Conservation (phyloP, 2,888 invertebrate species). For the Ennomos quercinarius region DNA sequence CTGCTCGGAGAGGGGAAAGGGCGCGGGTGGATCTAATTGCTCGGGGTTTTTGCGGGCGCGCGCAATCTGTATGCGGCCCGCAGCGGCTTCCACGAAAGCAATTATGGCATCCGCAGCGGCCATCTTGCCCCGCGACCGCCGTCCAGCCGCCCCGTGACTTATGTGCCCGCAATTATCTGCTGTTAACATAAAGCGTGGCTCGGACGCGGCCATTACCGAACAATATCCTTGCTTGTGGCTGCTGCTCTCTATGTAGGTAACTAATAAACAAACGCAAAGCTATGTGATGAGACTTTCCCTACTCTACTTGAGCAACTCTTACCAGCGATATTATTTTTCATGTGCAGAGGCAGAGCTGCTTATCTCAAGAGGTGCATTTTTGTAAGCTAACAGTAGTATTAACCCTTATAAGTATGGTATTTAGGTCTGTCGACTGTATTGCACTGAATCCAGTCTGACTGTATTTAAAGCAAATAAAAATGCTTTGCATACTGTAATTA, state of each 20-base stretch:
- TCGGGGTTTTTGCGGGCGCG: conserved; percentile 64
- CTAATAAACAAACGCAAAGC: too few relatives aligned
- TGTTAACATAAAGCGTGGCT: conserved; percentile 70
- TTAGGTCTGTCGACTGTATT: background rate
- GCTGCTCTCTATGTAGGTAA: too few relatives aligned
- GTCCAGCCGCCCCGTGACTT: conserved; percentile 47
- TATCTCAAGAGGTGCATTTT: background rate
- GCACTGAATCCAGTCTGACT: background rate
- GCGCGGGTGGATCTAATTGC: conserved; percentile 60
- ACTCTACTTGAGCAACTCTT: too few relatives aligned
- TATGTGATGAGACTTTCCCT: too few relatives aligned
- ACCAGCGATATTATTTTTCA: too few relatives aligned
- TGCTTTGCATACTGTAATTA: conserved; percentile 19
- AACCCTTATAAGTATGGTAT: conserved; percentile 5
- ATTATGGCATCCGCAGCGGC: conserved; percentile 80
- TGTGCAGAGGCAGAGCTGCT: too few relatives aligned
- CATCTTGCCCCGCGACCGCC: conserved; percentile 61
- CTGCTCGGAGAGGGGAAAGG: conserved; percentile 26
- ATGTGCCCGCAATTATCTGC: conserved; percentile 63
- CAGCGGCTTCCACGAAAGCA: conserved; percentile 76
- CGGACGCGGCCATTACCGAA: conserved; percentile 9
- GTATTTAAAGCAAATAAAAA: conserved; percentile 14
- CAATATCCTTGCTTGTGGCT: background rate
- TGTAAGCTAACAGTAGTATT: too few relatives aligned
- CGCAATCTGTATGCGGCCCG: conserved; percentile 71